Evolutionary conservation across 2,888 invertebrate species (phyloP).

Genomic region (Mylabris sibirica): DNA sequence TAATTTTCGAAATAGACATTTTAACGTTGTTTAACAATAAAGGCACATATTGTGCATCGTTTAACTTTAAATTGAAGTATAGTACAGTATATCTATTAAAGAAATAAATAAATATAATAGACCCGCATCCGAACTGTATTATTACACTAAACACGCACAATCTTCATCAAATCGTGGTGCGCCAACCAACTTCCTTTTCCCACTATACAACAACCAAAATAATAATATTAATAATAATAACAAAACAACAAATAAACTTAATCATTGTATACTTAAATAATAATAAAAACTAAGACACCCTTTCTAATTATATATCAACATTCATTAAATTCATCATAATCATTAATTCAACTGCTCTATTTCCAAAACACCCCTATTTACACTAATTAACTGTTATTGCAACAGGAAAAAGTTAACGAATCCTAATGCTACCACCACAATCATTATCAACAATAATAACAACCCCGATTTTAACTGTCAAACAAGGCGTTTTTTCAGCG

Average conservation of each 20-base stretch:
- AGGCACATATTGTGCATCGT: constrained; percentile 34
- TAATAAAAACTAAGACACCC: constrained; percentile 2
- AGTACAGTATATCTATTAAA: constrained; percentile 48
- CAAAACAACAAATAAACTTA: not conserved
- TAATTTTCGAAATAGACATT: not conserved
- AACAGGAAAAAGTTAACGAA: not conserved
- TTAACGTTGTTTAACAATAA: constrained; percentile 1
- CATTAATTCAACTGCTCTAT: constrained; percentile 38
- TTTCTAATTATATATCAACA: constrained; percentile 35
- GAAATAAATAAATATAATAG: constrained; percentile 46
- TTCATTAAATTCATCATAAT: constrained; percentile 23
- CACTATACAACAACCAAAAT: not conserved
- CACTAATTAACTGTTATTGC: constrained; percentile 36
- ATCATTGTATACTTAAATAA: not conserved
- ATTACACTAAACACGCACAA: constrained; percentile 28
- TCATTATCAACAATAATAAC: not conserved
- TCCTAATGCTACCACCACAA: not conserved
- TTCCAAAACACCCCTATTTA: constrained; percentile 46
- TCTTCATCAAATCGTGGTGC: constrained; percentile 29
- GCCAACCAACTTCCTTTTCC: constrained; percentile 5
- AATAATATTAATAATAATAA: constrained; percentile 1
- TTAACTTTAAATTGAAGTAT: constrained; percentile 45
- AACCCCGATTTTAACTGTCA: not conserved
- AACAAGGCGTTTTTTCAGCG: not conserved
- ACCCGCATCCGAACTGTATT: constrained; percentile 47